Evolutionary conservation across 2,888 invertebrate genomes (phyloP), one percentile per base, ranked within the genome.

Genomic region (Melinopterus prodromus): DNA sequence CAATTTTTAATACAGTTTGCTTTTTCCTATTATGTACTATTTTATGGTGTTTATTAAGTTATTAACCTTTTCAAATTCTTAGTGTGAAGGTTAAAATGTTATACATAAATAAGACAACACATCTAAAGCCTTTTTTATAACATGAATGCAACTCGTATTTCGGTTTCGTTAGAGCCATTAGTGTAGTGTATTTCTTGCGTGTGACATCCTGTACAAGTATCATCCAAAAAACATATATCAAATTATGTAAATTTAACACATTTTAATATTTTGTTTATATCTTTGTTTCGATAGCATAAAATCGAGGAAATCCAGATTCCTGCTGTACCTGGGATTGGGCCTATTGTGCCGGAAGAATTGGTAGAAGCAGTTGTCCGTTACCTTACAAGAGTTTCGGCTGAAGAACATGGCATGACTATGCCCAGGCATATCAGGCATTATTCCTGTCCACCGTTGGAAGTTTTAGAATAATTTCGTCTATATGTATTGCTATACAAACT

Each of bases 341-440:
- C 90, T 0, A 82, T 87, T 0, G 92, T 94, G 0, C 90, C 92
- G 0, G 85, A 88, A 0, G 89, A 91, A 0, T 88, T 92, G 15
- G 88, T 92, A 0, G 85, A 87, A 0, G 91, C 91, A 4, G 92
- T 94, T 70, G 86, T 90, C 7, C 90, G 91, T 5, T 93, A 92
- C 83, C 90, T 91, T 72, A 84, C 86, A 9, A 90, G 91, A 9
- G 90, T 91, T 26, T 90, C 92, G 36, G 90, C 89, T 81, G 88
- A 91, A 3, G 95, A 95, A 80, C 91, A 91, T 0, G 93, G 93
- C 0, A 89, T 93, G 89, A 91, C 94, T 35, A 94, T 94, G 91
- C 94, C 95, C 0, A 90, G 95, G 83, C 94, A 95, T 85, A 90
- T 95, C 3, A 89, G 93, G 3, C 94, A 95, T 84, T 93, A 92